Base-by-base conservation (phyloP, 2,888 invertebrate genomes). In the Gortyna flavago region DNA sequence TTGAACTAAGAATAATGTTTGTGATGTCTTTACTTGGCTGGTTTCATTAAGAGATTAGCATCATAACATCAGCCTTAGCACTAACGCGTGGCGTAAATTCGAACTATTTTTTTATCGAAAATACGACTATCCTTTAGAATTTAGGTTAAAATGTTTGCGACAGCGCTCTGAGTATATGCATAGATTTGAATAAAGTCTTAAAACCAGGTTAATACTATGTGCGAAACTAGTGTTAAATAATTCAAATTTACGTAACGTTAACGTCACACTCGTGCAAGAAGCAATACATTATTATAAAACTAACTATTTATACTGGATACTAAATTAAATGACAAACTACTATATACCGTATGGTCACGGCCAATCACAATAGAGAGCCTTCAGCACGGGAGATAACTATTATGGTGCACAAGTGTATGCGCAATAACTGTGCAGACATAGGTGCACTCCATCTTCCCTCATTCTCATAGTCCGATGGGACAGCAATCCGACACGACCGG, bases 1-100 rank as follows among this genome's bases (percentile, higher is more conserved):
- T 74, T 51, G 32, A 57, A 35, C 61, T 67, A 61, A 67, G 62
- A 70, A 57, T 67, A 76, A 75, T 76, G 67, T 70, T 81, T 67
- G 13, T 67, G 48, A 44, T 48, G 32, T 8, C 70, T 80, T 62
- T 76, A 48, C 76, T 67, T 68, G 16, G 32, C 8, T 70, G 51
- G 65, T 54, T 76, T 76, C 13, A 62, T 75, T 66, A 29, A 57
- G 44, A 16, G 35, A 81, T 70, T 67, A 62, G 64, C 25, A 35
- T 51, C 13, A 54, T 62, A 25, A 32, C 35, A 29, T 51, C 16
- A 38, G 29, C 6, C 3, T 1, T 29, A n/a, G 2, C 18, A 29
- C n/a, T 11, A 66, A 29, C 13, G 11, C 66, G 21, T 29, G 21
- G 13, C 3, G 29, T 21, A 29, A 29, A 44, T 67, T 44, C 3